These are phyloP conservation scores for Taphrorychus bicolor DNA, from an alignment of 2,888 invertebrate species.

Conservation along the genomic window DNA sequence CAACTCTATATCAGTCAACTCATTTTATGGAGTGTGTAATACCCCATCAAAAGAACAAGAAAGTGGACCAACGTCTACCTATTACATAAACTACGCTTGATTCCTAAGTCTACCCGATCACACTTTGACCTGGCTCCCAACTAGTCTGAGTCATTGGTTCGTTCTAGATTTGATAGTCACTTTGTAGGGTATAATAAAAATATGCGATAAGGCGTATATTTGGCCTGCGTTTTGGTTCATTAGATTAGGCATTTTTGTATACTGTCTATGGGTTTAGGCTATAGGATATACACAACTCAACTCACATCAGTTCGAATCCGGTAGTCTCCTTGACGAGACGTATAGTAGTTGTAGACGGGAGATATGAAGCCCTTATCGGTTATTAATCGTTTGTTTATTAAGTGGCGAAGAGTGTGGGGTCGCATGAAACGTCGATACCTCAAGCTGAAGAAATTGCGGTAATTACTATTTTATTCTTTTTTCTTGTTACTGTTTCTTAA, in stretches of 20 bases:
- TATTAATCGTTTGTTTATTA: neutral
- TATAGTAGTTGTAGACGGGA: neutral
- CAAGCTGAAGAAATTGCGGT: slow-evolving; percentile 14
- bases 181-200: no score
- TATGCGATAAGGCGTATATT: neutral
- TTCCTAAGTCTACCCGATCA: neutral
- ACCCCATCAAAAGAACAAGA: no score
- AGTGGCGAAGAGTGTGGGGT: neutral
- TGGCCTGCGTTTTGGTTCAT: neutral
- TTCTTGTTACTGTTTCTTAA: neutral
- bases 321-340: slow-evolving; percentile 6
- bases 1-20: no score
- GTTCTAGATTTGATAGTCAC: neutral
- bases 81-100: no score
- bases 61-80: no score
- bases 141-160: neutral
- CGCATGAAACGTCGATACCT: slow-evolving; percentile 8
- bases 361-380: neutral
- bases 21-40: no score
- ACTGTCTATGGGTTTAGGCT: no score
- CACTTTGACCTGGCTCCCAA: slow-evolving; percentile 10
- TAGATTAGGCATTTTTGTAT: neutral
- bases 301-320: neutral
- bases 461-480: no score
- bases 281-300: no score